These are phyloP conservation scores for Dendronephthya gigantea DNA, from an alignment of 64 coral and sea anemone species.

Conservation along the genomic window DNA sequence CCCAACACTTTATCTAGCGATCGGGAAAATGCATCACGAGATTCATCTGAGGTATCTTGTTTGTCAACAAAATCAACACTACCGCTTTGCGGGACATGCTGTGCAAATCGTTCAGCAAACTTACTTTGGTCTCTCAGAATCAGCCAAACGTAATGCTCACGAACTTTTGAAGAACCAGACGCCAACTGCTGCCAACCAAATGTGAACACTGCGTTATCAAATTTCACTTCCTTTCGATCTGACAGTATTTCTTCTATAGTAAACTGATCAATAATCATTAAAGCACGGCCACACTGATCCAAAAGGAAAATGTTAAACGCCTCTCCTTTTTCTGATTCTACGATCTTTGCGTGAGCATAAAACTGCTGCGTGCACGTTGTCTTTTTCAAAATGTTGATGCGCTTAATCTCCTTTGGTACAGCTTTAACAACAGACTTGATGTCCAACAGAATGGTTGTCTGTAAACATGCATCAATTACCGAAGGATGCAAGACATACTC, in stretches of 20 bases:
- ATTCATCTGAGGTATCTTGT: neutral
- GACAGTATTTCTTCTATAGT: neutral
- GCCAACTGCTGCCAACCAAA: neutral
- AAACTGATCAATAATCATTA: neutral
- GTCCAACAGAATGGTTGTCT: neutral
- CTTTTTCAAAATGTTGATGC: neutral
- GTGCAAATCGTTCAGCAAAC: neutral
- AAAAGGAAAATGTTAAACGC: neutral
- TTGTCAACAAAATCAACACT: neutral
- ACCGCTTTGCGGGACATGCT: neutral
- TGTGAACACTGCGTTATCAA: neutral
- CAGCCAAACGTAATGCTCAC: neutral
- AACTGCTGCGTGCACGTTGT: neutral
- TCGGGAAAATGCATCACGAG: neutral
- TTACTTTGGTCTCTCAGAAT: neutral
- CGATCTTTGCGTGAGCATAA: neutral
- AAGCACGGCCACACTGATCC: neutral
- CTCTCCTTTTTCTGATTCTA: neutral
- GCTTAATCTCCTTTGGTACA: neutral
- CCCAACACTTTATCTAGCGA: neutral
- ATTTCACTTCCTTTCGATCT: neutral
- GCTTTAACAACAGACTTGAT: neutral
- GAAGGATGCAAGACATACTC: neutral
- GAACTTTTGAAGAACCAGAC: neutral
- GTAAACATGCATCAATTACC: neutral